Percentiles rank a stretch among this genome's conserved stretches.
Conservation (phyloP, 2,797 vertebrate species). For the Simalia tracyae region DNA sequence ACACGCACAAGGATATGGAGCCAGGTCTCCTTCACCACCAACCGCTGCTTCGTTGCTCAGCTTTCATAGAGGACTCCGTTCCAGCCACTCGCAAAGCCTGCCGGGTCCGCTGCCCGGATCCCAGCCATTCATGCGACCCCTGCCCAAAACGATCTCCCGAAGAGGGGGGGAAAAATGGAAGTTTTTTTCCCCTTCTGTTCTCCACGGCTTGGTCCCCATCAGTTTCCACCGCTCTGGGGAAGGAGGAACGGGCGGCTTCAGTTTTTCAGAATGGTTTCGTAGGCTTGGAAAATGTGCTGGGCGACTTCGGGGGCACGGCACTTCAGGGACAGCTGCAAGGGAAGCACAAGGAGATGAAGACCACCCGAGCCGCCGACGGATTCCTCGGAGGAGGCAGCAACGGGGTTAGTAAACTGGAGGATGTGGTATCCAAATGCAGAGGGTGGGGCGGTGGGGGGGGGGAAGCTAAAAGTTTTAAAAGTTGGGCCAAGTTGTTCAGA, state of each 20-base stretch:
- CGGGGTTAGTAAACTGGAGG: background rate
- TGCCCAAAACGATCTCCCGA: background rate
- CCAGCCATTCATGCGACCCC: background rate
- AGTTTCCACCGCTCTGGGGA: background rate
- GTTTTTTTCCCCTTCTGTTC: background rate
- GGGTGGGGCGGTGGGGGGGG: background rate
- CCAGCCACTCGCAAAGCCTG: background rate
- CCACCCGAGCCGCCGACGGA: background rate
- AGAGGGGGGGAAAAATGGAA: background rate
- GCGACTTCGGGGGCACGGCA: conserved; percentile 92
- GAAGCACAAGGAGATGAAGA: background rate
- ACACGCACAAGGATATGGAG: background rate
- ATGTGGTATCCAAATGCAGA: background rate
- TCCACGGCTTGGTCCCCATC: background rate
- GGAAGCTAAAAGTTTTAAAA: background rate
- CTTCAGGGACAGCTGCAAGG: conserved; percentile 87
- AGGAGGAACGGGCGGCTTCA: conserved; percentile 66
- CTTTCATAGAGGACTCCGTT: background rate
- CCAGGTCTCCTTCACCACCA: background rate
- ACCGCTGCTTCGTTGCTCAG: background rate
- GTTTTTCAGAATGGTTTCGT: conserved; percentile 92
- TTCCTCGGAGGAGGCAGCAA: background rate
- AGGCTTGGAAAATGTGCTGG: conserved; percentile 89
- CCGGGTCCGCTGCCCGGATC: background rate
- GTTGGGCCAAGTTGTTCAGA: background rate